These are phyloP conservation scores for Tylochromis polylepis DNA, from an alignment of 2,113 vertebrate species.

Conservation along the genomic window DNA sequence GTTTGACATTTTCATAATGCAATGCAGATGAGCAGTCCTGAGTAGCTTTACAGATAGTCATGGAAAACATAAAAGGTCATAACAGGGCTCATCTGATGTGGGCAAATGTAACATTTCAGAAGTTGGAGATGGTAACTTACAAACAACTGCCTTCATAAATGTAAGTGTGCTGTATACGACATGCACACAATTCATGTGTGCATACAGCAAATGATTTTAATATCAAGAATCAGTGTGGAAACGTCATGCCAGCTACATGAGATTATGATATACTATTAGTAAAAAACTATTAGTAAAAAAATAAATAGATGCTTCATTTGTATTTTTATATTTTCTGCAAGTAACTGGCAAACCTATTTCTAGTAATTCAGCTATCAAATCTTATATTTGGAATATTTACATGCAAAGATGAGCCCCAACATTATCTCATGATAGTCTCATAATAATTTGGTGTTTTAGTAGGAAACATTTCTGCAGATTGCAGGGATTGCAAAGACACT, in stretches of 20 bases:
- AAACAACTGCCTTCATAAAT: background rate
- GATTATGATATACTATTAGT: background rate
- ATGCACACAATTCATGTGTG: background rate
- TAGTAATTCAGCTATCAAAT: background rate
- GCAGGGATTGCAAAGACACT: background rate
- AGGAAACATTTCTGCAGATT: background rate
- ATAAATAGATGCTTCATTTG: background rate
- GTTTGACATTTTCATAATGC: slow-evolving; percentile 30
- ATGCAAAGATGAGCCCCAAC: background rate
- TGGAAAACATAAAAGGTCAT: slow-evolving; percentile 15
- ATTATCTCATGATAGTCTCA: background rate
- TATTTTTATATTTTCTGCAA: background rate
- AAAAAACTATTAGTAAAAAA: background rate
- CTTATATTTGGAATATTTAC: background rate
- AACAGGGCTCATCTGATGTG: background rate
- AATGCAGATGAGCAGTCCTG: slow-evolving; percentile 8
- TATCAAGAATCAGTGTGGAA: background rate
- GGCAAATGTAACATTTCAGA: background rate
- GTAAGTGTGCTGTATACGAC: background rate
- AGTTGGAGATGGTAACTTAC: background rate
- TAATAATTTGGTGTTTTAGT: background rate
- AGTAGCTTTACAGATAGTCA: background rate
- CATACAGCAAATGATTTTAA: background rate
- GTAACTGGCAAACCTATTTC: background rate
- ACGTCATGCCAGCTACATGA: background rate